Evolutionary conservation across 2,797 vertebrate genomes (phyloP).

Genomic region (Pogoniulus pusillus): DNA sequence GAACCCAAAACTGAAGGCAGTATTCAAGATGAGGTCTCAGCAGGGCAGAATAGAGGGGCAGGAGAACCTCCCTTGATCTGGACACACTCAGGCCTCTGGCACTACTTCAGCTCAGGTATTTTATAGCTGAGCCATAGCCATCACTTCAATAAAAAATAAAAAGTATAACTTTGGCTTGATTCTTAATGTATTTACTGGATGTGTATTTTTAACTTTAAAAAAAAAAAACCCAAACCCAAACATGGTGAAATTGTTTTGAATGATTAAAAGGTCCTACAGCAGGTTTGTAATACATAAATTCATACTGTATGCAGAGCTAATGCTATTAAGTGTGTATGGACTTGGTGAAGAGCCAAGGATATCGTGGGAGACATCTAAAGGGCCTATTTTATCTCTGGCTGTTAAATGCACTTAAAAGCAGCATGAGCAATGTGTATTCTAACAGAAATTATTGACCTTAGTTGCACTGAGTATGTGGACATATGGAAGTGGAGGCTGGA

Average conservation of each 20-base stretch:
- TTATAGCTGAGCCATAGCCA: neutral
- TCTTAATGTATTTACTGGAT: neutral
- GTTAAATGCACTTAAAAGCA: slow-evolving; percentile 21
- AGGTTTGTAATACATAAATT: neutral
- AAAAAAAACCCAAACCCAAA: neutral
- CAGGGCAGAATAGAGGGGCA: too few relatives aligned
- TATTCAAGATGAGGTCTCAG: too few relatives aligned
- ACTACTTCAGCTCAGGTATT: neutral
- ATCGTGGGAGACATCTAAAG: slow-evolving; percentile 33
- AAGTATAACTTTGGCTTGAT: neutral
- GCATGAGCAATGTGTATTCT: slow-evolving; percentile 35
- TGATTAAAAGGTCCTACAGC: neutral
- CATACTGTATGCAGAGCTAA: neutral
- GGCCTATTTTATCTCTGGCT: slow-evolving; percentile 22
- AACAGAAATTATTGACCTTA: slow-evolving; percentile 30
- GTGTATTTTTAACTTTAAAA: neutral
- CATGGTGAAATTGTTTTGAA: neutral
- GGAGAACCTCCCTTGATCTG: too few relatives aligned
- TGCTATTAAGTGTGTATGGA: neutral
- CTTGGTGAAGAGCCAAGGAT: slow-evolving; percentile 47
- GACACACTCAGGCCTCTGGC: neutral
- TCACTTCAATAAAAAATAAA: neutral
- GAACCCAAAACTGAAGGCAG: too few relatives aligned
- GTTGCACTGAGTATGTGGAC: neutral
- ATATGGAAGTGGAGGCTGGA: slow-evolving; percentile 38